phyloP scores from a whole-genome alignment of 53 echinoderm and acorn worm species.

The Actinopyga echinites region DNA sequence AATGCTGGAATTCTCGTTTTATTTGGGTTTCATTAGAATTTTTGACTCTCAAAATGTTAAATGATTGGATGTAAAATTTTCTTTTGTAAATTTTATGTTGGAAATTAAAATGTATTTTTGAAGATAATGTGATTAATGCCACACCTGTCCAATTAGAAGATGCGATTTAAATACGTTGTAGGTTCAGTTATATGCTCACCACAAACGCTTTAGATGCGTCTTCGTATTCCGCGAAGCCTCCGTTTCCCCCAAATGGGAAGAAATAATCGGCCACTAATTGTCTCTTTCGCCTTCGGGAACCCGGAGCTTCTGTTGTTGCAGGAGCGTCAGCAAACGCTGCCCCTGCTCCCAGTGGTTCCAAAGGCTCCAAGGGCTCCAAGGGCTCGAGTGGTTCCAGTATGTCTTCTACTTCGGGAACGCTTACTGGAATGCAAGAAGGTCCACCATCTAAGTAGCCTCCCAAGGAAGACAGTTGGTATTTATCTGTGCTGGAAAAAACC shows the following conservation, averaged over 20 bases:
- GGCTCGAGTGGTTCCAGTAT: background rate
- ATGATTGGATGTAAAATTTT: too few relatives aligned
- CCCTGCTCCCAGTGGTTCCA: background rate
- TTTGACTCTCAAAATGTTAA: too few relatives aligned
- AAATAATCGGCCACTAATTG: background rate
- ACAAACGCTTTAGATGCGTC: constrained; percentile 76
- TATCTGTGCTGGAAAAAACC: constrained; percentile 66
- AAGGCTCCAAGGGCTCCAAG: background rate
- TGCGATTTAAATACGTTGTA: too few relatives aligned
- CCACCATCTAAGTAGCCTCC: constrained; percentile 62
- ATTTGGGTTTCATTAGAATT: too few relatives aligned
- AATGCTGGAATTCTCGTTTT: too few relatives aligned
- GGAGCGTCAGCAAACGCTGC: background rate
- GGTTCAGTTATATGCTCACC: background rate
- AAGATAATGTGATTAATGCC: too few relatives aligned
- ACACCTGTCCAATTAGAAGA: too few relatives aligned
- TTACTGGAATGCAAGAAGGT: constrained; percentile 38
- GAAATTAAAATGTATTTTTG: too few relatives aligned
- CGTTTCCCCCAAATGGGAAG: background rate
- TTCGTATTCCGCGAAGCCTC: constrained; percentile 23
- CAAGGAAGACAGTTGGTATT: constrained; percentile 57
- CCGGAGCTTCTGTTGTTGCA: background rate
- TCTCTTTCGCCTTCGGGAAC: background rate
- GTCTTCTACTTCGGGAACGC: constrained; percentile 17
- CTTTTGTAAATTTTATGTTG: too few relatives aligned